Evolutionary conservation across 2,888 invertebrate species (phyloP), one percentile per base, ranked within the genome.

Genomic region (Eilema depressum): DNA sequence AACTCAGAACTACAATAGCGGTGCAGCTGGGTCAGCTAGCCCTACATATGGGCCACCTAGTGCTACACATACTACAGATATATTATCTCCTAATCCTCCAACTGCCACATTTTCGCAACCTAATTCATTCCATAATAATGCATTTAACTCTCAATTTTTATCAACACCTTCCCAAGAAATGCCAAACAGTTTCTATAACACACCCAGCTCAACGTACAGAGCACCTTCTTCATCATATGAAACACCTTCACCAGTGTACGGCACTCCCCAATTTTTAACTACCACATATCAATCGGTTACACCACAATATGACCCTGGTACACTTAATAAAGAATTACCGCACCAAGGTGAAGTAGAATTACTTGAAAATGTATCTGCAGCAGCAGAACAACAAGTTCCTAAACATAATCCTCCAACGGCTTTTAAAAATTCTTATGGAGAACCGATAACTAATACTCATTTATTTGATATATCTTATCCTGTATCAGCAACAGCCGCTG

Each of bases 391-490:
- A 76, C 87, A 93, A 80, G 81, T 94, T 63, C 95, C 95, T 11
- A 93, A 91, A 82, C 88, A 93, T 17, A 86, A 91, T 62, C 81
- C 85, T 64, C 93, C 93, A 14, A 88, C 89, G 3, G 87, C 88
- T 28, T 95, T 95, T 76, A 93, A 86, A 81, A 95, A 95, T 83
- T 95, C 95, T 20, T 95, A 95, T 74, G 95, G 95, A 28, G 95
- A 95, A 85, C 88, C 91, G 63, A 93, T 95, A 67, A 85, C 85
- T 33, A 92, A 91, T 76, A 87, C 86, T 3, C 88, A 92, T 78
- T 79, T 85, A 61, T 83, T 91, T 71, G 88, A 93, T 79, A 88
- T 91, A 77, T 89, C 90, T 20, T 93, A 92, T 74, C 88, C 94
- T 23, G 85, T 89, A 60, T 90, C 94, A 70, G 92, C 93, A 41